These are phyloP conservation scores for Sympetrum striolatum DNA, from an alignment of 2,888 invertebrate genomes.

Conservation along the genomic window DNA sequence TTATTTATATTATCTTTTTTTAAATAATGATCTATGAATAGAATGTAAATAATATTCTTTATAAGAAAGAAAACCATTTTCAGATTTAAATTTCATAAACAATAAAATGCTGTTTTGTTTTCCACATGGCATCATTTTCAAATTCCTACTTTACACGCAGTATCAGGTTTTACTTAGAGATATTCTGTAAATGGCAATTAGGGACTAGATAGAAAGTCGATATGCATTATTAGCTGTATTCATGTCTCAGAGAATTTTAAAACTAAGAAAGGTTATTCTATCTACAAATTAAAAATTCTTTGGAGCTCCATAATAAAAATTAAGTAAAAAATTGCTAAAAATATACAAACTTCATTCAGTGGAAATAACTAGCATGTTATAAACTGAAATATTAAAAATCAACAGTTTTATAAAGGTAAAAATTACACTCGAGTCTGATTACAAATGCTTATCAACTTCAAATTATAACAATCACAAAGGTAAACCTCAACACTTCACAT, in stretches of 20 bases:
- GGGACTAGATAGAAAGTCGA: background rate
- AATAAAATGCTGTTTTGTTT: background rate
- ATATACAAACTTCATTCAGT: background rate
- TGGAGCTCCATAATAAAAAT: background rate
- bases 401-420: conserved; percentile 5
- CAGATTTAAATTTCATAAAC: background rate
- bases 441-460: background rate
- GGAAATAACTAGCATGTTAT: background rate
- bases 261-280: background rate
- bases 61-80: conserved; percentile 1
- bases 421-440: background rate
- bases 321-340: background rate
- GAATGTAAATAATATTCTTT: conserved; percentile 31
- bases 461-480: background rate
- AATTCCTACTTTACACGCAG: too few species aligned
- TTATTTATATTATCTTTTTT: conserved; percentile 19
- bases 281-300: background rate
- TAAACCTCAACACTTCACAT: background rate
- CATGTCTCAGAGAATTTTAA: background rate
- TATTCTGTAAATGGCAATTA: background rate
- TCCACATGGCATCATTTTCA: background rate
- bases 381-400: background rate
- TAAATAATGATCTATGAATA: background rate
- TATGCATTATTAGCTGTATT: background rate
- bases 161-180: too few species aligned